These are phyloP conservation scores for Caenorhabditis auriculariae DNA, from an alignment of 2,888 invertebrate genomes.

Conservation along the genomic window DNA sequence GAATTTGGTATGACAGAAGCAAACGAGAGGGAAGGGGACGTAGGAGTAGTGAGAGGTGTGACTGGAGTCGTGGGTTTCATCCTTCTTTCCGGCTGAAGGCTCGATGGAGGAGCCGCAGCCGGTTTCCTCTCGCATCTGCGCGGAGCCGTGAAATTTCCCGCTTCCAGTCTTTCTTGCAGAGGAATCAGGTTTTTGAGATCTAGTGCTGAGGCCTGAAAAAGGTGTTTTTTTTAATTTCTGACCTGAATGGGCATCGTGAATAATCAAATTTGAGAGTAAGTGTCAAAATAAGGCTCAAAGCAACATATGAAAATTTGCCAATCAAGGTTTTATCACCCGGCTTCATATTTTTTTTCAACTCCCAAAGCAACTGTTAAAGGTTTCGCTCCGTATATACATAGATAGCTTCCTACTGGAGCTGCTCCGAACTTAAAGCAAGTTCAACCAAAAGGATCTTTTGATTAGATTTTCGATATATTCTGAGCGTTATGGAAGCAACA, in stretches of 20 bases:
- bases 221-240: not conserved
- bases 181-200: not conserved
- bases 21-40: not conserved
- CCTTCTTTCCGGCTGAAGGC: not conserved
- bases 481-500: no score
- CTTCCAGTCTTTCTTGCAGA: not conserved
- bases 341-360: not conserved
- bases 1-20: not conserved
- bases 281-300: no score
- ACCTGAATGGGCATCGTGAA: no score
- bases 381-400: no score
- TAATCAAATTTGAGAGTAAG: no score
- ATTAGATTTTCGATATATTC: no score
- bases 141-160: not conserved
- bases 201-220: not conserved
- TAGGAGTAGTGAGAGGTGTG: not conserved
- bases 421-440: no score
- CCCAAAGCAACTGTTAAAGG: slow-evolving; percentile 8
- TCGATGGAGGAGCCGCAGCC: not conserved
- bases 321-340: no score
- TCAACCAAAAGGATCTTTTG: no score
- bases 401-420: no score
- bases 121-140: not conserved
- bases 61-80: not conserved
- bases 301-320: no score